phyloP scores from a whole-genome alignment of 2,113 vertebrate genomes.

The Pelobates fuscus region DNA sequence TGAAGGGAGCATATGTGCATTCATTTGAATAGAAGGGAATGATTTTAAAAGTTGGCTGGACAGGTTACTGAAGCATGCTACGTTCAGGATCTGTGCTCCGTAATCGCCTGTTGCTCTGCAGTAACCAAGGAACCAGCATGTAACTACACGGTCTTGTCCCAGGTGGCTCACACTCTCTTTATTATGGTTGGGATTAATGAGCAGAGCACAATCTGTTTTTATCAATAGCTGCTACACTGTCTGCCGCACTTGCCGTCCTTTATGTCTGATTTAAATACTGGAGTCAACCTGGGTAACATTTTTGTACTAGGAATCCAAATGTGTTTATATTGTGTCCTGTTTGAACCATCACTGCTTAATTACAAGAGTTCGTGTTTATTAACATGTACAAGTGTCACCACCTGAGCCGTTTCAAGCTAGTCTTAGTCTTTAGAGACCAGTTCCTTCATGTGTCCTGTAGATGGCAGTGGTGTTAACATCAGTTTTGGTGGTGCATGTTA shows the following conservation, averaged over 20 bases:
- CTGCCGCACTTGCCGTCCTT: too few relatives aligned
- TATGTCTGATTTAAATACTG: too few relatives aligned
- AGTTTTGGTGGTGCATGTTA: too few relatives aligned
- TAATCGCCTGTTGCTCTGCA: slow-evolving; percentile 23
- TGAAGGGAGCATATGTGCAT: slow-evolving; percentile 39
- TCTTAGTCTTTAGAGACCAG: background rate
- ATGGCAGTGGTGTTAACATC: background rate
- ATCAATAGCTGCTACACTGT: background rate
- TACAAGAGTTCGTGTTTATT: background rate
- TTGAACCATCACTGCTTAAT: background rate
- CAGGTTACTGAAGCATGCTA: slow-evolving; percentile 30
- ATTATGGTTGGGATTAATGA: background rate
- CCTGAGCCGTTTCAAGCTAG: too few relatives aligned
- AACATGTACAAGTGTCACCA: background rate
- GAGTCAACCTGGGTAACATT: too few relatives aligned
- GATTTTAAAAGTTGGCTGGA: background rate
- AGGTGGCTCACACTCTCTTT: background rate
- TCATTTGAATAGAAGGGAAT: slow-evolving; percentile 12
- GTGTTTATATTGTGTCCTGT: background rate
- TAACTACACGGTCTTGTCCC: slow-evolving; percentile 4
- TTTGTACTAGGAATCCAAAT: background rate
- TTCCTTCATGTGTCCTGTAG: background rate
- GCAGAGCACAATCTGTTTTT: background rate
- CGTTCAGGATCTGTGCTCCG: background rate
- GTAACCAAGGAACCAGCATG: slow-evolving; percentile 33